Base-by-base conservation (phyloP, 2,797 vertebrate genomes). In the Dryobates pubescens region DNA sequence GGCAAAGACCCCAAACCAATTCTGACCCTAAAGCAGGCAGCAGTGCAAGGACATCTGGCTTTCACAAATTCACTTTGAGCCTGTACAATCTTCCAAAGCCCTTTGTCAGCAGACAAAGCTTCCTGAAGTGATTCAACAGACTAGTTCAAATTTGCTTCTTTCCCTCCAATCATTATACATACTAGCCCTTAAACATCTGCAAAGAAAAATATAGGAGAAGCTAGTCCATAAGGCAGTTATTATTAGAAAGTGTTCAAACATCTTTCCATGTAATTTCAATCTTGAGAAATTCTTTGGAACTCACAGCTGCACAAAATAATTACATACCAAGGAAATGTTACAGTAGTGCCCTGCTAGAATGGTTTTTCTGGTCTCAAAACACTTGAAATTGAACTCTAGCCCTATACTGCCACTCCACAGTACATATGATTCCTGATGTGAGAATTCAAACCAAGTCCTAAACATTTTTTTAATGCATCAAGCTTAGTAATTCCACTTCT, bases 341-440 rank as follows among this genome's bases (percentile, higher is more conserved):
- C 15, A 88, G 47, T 41, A 84, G 77, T 17, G 75, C 20, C 10
- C 34, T 45, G 68, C 58, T n/a, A 90, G 29, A 91, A 88, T 6
- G 80, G 29, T 91, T 85, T 87, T 49, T 90, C 92, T 94, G 90
- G 72, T 94, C 72, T 95, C 68, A 77, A 94, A 89, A 91, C 85
- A 87, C 88, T 69, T 77, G 62, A 75, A 79, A 69, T 49, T 79
- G 64, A 95, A 90, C 71, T 87, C 88, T 76, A 90, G 74, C 61
- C 36, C n/a, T 86, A 68, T 18, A 63, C 13, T 62, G 36, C 47
- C 24, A 13, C 53, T 73, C 34, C 41, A 53, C 34, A 63, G 15
- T 5, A 38, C 23, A 17, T 27, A 13, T 47, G 58, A 83, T 34
- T 53, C 63, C 57, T 53, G 17, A 41, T 34, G 29, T 2, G 3